Percentiles rank a stretch among this genome's conserved stretches.
These are phyloP conservation scores for Temnothorax unifasciatus DNA, from an alignment of 2,888 invertebrate genomes.

Conservation along the genomic window DNA sequence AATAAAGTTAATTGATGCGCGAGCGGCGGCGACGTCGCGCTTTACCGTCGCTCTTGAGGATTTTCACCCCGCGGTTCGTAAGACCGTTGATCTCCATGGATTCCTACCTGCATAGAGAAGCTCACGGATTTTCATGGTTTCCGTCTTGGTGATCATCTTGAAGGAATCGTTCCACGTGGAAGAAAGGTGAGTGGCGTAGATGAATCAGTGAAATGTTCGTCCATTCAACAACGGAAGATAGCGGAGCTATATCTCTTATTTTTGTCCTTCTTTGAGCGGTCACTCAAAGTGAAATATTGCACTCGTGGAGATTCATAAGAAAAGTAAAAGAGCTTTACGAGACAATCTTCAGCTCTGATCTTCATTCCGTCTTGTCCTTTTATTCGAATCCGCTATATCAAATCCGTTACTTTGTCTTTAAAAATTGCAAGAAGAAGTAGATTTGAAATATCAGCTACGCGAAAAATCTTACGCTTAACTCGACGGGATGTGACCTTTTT, in stretches of 20 bases:
- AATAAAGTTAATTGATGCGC: constrained; percentile 41
- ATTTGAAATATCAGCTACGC: neutral
- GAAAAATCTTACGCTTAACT: neutral
- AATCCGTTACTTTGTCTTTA: neutral
- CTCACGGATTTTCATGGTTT: neutral
- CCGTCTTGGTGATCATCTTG: neutral
- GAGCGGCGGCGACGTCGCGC: constrained; percentile 1
- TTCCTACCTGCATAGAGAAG: neutral
- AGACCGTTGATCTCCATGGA: neutral
- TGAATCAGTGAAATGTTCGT: neutral
- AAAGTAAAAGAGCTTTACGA: neutral
- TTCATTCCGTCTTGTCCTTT: neutral
- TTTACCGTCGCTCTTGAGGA: neutral
- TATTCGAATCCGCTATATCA: neutral
- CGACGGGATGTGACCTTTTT: neutral
- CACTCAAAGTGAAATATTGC: neutral
- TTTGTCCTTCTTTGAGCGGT: constrained; percentile 3
- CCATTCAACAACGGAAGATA: neutral
- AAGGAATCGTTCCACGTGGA: neutral
- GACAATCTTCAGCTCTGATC: neutral
- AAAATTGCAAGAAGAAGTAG: neutral
- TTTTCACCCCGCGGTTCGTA: neutral
- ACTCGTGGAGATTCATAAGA: neutral
- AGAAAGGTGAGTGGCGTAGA: neutral
- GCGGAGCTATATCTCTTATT: too few species aligned